phyloP scores from a whole-genome alignment of 2,113 vertebrate genomes.

The Anguilla rostrata region DNA sequence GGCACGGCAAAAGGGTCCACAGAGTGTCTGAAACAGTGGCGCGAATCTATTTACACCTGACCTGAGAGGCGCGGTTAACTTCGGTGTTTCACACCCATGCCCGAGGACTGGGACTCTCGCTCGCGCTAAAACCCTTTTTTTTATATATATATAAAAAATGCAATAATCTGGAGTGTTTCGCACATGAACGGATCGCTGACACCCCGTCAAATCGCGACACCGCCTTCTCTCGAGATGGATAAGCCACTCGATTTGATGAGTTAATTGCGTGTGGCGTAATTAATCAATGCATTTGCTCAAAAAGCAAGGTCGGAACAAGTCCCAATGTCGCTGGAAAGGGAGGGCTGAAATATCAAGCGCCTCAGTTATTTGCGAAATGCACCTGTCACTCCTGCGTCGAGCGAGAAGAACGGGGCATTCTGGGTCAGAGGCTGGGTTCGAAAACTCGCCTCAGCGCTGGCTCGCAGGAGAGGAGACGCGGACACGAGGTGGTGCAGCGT shows the following conservation, averaged over 20 bases:
- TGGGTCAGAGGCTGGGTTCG: not conserved
- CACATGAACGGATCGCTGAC: constrained; percentile 47
- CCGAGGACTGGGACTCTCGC: constrained; percentile 33
- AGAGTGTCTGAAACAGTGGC: constrained; percentile 57
- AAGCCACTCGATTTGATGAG: constrained; percentile 67
- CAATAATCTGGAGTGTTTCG: constrained; percentile 32
- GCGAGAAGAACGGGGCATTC: not conserved
- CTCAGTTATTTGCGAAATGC: not conserved
- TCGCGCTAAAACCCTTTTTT: constrained; percentile 48
- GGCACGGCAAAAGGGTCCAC: constrained; percentile 46
- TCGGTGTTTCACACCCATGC: constrained; percentile 41
- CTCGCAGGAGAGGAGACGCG: not conserved
- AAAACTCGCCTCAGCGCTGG: not conserved
- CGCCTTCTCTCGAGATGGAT: constrained; percentile 66
- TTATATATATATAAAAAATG: constrained; percentile 25
- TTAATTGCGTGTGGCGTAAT: constrained; percentile 76
- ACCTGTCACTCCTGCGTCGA: not conserved
- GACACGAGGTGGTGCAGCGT: not conserved
- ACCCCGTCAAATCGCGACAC: constrained; percentile 68
- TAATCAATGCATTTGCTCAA: constrained; percentile 72
- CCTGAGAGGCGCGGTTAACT: constrained; percentile 62
- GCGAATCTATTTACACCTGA: constrained; percentile 62
- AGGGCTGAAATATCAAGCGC: constrained; percentile 25
- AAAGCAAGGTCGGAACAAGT: constrained; percentile 55
- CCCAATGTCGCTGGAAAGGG: constrained; percentile 52